Evolutionary conservation across 2,888 invertebrate species (phyloP).

Genomic region (Chesias legatella): DNA sequence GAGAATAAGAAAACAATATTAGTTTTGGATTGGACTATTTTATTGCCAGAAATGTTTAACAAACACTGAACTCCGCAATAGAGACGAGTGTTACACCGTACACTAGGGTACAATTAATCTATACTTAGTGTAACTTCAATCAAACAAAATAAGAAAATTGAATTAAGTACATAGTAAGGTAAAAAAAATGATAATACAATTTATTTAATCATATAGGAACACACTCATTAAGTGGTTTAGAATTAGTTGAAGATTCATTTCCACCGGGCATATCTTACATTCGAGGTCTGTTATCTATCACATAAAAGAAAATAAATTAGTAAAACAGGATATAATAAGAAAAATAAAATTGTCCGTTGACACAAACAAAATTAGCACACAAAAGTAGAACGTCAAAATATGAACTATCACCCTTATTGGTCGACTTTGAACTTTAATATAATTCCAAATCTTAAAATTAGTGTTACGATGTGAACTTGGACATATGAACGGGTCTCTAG

Average conservation of each 20-base stretch:
- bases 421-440: constrained; percentile 75
- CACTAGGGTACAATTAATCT: constrained; percentile 68
- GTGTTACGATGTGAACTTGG: constrained; percentile 55
- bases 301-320: constrained; percentile 75
- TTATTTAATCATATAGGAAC: constrained; percentile 50
- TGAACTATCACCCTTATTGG: constrained; percentile 73
- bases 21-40: constrained; percentile 72
- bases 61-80: constrained; percentile 65
- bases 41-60: constrained; percentile 79
- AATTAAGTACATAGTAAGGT: constrained; percentile 4
- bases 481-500: constrained; percentile 28
- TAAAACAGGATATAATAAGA: constrained; percentile 56
- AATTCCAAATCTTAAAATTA: constrained; percentile 74
- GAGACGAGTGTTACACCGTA: constrained; percentile 67
- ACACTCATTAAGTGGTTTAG: constrained; percentile 49
- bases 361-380: constrained; percentile 67
- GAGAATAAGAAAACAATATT: constrained; percentile 29
- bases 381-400: constrained; percentile 64
- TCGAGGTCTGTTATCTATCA: constrained; percentile 74
- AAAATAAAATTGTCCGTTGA: constrained; percentile 66
- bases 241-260: constrained; percentile 65
- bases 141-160: constrained; percentile 40
- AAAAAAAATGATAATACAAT: constrained; percentile 18
- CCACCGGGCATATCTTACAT: constrained; percentile 64
- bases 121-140: constrained; percentile 64